Conservation (phyloP, 1,140 invertebrate species). For the Euglossa dilemma region DNA sequence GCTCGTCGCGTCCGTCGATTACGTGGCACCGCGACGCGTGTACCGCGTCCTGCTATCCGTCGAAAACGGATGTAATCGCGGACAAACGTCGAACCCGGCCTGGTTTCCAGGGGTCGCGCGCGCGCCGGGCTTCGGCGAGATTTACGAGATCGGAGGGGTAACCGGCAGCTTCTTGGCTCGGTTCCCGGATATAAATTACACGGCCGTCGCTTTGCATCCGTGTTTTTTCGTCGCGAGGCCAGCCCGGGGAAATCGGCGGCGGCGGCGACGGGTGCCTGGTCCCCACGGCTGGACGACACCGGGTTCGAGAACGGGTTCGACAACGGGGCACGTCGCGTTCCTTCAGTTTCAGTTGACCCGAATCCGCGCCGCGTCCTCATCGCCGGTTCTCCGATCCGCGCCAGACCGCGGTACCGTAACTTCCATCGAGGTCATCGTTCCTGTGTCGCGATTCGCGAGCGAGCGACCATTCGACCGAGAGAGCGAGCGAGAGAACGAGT, state of each 20-base stretch:
- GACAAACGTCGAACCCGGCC: background rate
- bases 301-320: background rate
- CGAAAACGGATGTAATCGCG: conserved; percentile 22
- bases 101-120: background rate
- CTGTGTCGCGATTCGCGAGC: conserved; percentile 18
- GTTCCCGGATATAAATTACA: conserved; percentile 45
- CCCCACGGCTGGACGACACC: no score
- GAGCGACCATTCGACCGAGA: no score
- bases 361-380: background rate
- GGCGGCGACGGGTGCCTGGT: background rate
- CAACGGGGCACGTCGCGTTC: background rate
- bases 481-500: background rate
- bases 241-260: background rate
- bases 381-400: conserved; percentile 2
- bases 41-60: background rate
- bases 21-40: background rate
- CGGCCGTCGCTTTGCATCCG: conserved; percentile 39
- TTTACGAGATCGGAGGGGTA: conserved; percentile 31
- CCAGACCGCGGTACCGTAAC: conserved; percentile 32
- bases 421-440: conserved; percentile 43
- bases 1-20: conserved; percentile 58
- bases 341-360: conserved; percentile 27
- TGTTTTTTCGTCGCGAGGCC: background rate
- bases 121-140: background rate
- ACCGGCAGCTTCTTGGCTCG: conserved; percentile 38